Evolutionary conservation across 2,888 invertebrate genomes (phyloP).

Genomic region (Spisula subtruncata): DNA sequence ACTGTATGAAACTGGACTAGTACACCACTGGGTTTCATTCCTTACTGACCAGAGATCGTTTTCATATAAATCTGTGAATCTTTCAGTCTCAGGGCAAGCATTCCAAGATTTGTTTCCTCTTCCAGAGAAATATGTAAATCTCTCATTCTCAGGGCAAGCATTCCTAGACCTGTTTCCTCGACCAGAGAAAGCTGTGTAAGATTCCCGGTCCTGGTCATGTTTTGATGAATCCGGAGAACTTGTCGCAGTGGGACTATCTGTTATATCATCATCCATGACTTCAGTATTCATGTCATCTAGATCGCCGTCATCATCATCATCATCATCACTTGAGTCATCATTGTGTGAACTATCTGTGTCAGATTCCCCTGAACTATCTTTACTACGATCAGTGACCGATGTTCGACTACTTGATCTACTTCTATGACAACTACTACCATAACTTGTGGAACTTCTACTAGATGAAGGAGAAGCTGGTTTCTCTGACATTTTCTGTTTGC

Average conservation of each 20-base stretch:
- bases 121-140: constrained; percentile 28
- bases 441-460: constrained; percentile 31
- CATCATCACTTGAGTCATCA: constrained; percentile 4
- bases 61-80: background rate
- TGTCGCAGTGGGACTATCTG: background rate
- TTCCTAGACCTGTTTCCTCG: constrained; percentile 51
- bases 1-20: background rate
- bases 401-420: constrained; percentile 24
- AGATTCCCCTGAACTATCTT: background rate
- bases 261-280: background rate
- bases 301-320: constrained; percentile 31
- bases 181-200: constrained; percentile 32
- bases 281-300: background rate
- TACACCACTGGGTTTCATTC: background rate
- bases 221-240: background rate
- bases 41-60: background rate
- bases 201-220: background rate
- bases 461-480: constrained; percentile 20
- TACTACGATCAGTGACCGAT: constrained; percentile 34
- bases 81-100: constrained; percentile 33
- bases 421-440: constrained; percentile 36
- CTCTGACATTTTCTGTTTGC: background rate
- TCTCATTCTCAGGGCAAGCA: constrained; percentile 35
- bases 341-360: background rate
- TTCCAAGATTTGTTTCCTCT: constrained; percentile 54